Base-by-base conservation (phyloP, 2,113 vertebrate genomes). In the Brachyhypopomus gauderio region DNA sequence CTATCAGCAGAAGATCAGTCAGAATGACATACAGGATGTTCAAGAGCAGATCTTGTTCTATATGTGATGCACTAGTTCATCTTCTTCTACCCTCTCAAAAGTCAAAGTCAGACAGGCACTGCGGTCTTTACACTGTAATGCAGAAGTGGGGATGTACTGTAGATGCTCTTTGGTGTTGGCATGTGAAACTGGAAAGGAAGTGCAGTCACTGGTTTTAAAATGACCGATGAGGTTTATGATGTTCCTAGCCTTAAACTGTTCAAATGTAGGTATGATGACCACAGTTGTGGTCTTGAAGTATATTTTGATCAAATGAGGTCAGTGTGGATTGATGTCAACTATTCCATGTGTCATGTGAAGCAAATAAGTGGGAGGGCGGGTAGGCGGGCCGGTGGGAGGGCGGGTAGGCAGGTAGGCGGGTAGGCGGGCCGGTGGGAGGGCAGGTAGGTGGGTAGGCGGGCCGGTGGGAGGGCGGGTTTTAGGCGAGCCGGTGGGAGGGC, bases 21-120 rank as follows among this genome's bases (percentile, higher is more conserved):
- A 41, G 48, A 38, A 36, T 38, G 30, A 71, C 14, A 59, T 30
- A 38, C 0, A 71, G 34, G 52, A 78, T 59, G 19, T 71, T 60
- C 34, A 79, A 79, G 66, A 55, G 77, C 66, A 79, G 22, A 79
- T n/a, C 20, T 19, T 30, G 23, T 59, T 60, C 22, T 5, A 3
- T 78, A 78, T 27, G 41, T 20, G 41, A 12, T 58, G 12, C n/a
- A 8, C 16, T 55, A n/a, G 4, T 59, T 41, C 20, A 60, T 69
- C 66, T 19, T 34, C 63, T 66, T 66, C 63, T 23, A 25, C 36
- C 7, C 30, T 69, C 36, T 36, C 64, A 36, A 17, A 20, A 67
- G 16, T 16, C 66, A 41, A 38, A 20, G 66, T n/a, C 41, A 34
- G 66, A 22, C 36, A 41, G 19, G 11, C 34, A 41, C 12, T 11